Percentiles rank a stretch among this genome's conserved stretches.
These are phyloP conservation scores for Diplazon laetatorius DNA, from an alignment of 2,888 invertebrate species.

Conservation along the genomic window DNA sequence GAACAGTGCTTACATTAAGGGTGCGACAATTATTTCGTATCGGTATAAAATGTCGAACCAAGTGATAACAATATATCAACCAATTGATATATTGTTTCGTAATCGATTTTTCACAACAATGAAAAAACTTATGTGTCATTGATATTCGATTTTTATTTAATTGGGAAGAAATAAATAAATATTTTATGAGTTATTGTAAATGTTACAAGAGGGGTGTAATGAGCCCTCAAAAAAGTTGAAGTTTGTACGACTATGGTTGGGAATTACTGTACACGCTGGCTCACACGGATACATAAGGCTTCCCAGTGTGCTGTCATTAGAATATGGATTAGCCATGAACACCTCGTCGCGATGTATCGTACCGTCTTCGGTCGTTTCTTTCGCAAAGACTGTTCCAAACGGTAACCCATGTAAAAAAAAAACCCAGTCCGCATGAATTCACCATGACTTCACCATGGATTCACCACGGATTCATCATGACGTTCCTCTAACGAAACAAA, in stretches of 20 bases:
- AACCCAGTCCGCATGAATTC: too few species aligned
- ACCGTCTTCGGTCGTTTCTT: constrained; percentile 23
- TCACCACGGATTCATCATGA: too few species aligned
- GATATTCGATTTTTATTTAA: background rate
- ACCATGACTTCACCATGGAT: too few species aligned
- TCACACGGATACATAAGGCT: constrained; percentile 77
- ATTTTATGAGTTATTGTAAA: too few species aligned
- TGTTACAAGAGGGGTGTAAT: constrained; percentile 21
- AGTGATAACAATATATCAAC: background rate
- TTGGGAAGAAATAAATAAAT: constrained; percentile 16
- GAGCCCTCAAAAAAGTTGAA: constrained; percentile 56
- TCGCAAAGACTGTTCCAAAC: constrained; percentile 11
- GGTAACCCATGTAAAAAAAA: too few species aligned
- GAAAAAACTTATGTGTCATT: background rate
- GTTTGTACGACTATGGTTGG: constrained; percentile 66
- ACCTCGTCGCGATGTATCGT: constrained; percentile 57
- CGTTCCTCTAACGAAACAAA: too few species aligned
- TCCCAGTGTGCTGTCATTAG: constrained; percentile 79
- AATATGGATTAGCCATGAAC: constrained; percentile 77
- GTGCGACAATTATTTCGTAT: too few species aligned
- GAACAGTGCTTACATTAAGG: too few species aligned
- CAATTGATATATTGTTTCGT: background rate
- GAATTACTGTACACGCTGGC: constrained; percentile 67
- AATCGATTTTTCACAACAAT: too few species aligned
- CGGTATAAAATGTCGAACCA: background rate